These are phyloP conservation scores for Drosophila hydei DNA, from an alignment of 1,140 invertebrate species.

Conservation along the genomic window DNA sequence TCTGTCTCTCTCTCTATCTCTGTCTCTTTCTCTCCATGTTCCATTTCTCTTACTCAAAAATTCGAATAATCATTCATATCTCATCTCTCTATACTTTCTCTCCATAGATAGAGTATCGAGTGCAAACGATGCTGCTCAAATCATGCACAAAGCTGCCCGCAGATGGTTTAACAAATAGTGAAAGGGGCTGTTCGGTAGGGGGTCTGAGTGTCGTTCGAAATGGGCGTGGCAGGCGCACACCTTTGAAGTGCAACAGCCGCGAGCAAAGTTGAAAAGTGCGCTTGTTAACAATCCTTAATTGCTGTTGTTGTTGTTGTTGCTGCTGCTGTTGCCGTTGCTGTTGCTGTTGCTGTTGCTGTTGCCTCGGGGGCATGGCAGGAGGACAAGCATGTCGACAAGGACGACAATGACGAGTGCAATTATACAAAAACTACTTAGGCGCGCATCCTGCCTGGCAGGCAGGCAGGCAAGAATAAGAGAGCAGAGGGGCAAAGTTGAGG, in stretches of 20 bases:
- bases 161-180: slow-evolving; percentile 20
- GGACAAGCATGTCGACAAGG: slow-evolving; percentile 58
- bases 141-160: slow-evolving; percentile 39
- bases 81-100: neutral
- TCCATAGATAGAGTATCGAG: neutral
- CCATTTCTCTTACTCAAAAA: no score
- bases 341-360: slow-evolving; percentile 11
- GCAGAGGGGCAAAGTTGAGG: neutral
- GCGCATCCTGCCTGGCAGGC: slow-evolving; percentile 63
- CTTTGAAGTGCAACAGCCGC: slow-evolving; percentile 78
- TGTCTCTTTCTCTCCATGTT: no score
- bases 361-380: slow-evolving; percentile 8
- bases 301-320: slow-evolving; percentile 71
- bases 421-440: slow-evolving; percentile 83
- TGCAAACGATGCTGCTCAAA: slow-evolving; percentile 28
- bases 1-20: no score
- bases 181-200: neutral
- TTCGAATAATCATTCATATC: neutral
- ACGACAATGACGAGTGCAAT: slow-evolving; percentile 82
- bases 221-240: slow-evolving; percentile 56
- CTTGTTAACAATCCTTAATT: slow-evolving; percentile 83
- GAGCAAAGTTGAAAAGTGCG: slow-evolving; percentile 80
- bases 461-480: slow-evolving; percentile 11
- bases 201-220: neutral
- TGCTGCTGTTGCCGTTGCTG: slow-evolving; percentile 9